These are phyloP conservation scores for Sterrhoptilus dennistouni DNA, from an alignment of 2,113 vertebrate genomes.

Conservation along the genomic window DNA sequence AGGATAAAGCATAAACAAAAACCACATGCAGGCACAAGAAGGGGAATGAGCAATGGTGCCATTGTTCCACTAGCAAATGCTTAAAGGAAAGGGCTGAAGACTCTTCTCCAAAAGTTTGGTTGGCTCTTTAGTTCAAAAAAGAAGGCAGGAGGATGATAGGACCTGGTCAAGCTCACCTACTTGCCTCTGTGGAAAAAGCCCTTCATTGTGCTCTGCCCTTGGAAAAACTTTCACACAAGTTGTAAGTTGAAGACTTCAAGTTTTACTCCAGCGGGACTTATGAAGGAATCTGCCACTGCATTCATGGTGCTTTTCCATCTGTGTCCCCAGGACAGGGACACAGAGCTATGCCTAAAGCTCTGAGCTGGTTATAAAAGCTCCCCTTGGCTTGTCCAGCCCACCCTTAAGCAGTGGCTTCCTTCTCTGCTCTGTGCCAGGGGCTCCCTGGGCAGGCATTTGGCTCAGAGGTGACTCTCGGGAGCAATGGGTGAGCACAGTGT, in stretches of 20 bases:
- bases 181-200: neutral
- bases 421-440: neutral
- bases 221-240: neutral
- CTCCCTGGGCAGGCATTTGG: neutral
- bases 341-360: neutral
- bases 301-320: neutral
- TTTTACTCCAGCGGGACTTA: fast-evolving
- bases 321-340: fast-evolving
- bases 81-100: neutral
- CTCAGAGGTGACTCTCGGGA: neutral
- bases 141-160: neutral
- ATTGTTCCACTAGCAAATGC: neutral
- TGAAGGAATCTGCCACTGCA: neutral
- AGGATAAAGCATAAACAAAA: neutral
- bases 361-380: neutral
- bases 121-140: neutral
- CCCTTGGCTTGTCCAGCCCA: neutral
- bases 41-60: fast-evolving
- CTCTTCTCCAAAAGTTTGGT: neutral
- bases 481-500: fast-evolving
- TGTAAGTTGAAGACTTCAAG: neutral
- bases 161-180: fast-evolving
- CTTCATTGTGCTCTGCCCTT: fast-evolving
- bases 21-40: neutral
- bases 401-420: neutral